Conservation (phyloP, 2,113 vertebrate genomes). For the Motacilla tschutschensis region DNA sequence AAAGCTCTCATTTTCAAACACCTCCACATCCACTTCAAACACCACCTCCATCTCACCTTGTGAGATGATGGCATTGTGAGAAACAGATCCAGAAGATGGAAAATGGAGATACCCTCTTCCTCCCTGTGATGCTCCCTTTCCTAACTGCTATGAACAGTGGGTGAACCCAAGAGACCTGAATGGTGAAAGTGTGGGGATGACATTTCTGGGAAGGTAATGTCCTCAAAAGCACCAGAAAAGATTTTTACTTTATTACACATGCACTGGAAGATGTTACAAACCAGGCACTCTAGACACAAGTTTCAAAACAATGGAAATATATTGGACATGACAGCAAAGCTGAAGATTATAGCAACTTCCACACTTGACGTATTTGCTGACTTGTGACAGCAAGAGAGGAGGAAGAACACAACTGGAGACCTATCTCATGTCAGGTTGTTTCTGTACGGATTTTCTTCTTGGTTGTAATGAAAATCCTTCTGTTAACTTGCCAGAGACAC, state of each 20-base stretch:
- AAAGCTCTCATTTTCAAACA: neutral
- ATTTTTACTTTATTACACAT: neutral
- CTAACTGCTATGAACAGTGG: accelerated
- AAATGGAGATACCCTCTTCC: neutral
- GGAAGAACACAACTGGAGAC: neutral
- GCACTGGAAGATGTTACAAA: neutral
- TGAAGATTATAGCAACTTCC: neutral
- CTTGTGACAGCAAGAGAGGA: neutral
- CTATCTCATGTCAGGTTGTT: neutral
- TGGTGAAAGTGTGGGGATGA: neutral
- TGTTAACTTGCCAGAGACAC: neutral
- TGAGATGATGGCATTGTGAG: neutral
- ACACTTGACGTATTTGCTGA: neutral
- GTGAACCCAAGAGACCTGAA: accelerated
- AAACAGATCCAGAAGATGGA: neutral
- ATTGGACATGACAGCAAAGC: neutral
- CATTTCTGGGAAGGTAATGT: neutral
- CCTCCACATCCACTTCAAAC: neutral
- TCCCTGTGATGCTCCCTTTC: neutral
- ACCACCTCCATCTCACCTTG: neutral
- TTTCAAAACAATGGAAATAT: neutral
- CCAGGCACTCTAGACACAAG: neutral
- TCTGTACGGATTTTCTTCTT: neutral
- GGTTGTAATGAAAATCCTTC: neutral
- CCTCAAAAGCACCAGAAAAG: neutral